phyloP scores from a whole-genome alignment of 1,140 invertebrate species.

The Frieseomelitta varia region DNA sequence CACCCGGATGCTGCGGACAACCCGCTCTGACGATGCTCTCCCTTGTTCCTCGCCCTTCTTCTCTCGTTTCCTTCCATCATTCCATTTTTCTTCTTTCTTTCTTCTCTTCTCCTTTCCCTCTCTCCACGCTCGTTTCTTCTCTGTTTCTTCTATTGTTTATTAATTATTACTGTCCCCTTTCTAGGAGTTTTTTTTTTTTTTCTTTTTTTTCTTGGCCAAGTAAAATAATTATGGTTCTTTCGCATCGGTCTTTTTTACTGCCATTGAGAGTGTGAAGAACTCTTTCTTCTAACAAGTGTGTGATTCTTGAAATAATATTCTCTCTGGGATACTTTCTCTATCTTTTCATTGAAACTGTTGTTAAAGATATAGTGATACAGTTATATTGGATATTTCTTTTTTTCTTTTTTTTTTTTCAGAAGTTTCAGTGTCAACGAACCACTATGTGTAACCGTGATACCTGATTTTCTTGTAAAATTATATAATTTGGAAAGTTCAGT shows the following conservation, averaged over 20 bases:
- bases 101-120: too few relatives aligned
- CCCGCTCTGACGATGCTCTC: conserved; percentile 20
- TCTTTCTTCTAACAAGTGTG: neutral
- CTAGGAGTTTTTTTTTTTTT: neutral
- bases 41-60: neutral
- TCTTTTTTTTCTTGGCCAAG: neutral
- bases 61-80: neutral
- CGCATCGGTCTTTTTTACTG: neutral
- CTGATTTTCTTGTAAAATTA: neutral
- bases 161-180: neutral
- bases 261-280: neutral
- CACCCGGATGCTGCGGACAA: conserved; percentile 64
- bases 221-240: neutral
- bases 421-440: neutral
- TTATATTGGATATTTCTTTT: neutral
- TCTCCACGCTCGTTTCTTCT: neutral
- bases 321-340: too few relatives aligned
- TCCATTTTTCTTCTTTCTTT: neutral
- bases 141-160: neutral
- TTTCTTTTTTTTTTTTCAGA: too few relatives aligned
- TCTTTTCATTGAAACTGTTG: neutral
- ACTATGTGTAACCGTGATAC: neutral
- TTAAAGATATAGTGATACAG: neutral
- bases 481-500: neutral
- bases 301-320: neutral